Evolutionary conservation across 2,888 invertebrate species (phyloP), one percentile per base, ranked within the genome.

Genomic region (Drosophila maculinotata): DNA sequence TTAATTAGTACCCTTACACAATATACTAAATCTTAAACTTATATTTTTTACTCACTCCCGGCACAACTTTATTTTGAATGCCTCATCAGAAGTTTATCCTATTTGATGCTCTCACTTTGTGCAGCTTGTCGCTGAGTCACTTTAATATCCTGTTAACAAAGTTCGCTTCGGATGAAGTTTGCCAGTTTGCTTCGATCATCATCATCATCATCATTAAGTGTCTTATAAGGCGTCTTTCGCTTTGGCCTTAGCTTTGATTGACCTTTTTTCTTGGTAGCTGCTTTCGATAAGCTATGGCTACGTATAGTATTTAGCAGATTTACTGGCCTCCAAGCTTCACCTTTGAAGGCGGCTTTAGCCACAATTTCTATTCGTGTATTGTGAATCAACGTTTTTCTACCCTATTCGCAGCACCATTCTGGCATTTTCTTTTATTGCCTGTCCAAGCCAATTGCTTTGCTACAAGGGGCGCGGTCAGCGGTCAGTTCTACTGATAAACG

Each of bases 331-430:
- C 10, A 44, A 36, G 26, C 17, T n/a, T 47, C 52, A 59, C 53
- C 75, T 80, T 83, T 81, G 78, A 81, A 65, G 76, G 73, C 10
- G 44, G 72, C 48, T 63, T 64, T 57, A 14, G 25, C 14, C 15
- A 28, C 23, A 35, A 28, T 38, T 35, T 56, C 28, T 20, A 14
- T 63, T 45, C 25, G 14, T 39, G 17, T 36, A 41, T 14, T 51
- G 35, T 44, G 20, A 23, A 30, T 47, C 35, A 8, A 26, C 10
- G 25, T 17, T 12, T 17, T 30, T 6, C 15, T 7, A 20, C 25
- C 12, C n/a, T 12, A 30, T 9, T 28, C 25, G 15, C 14, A 39
- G 15, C 25, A 45, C 12, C 5, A 41, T n/a, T 44, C 58, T 63
- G 64, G 20, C 36, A 35, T 17, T 60, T 53, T 47, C 71, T 70